These are phyloP conservation scores for Chondrilla cf. caribensis DNA, from an alignment of 37 sponge, comb jelly and placozoan species.

Conservation along the genomic window DNA sequence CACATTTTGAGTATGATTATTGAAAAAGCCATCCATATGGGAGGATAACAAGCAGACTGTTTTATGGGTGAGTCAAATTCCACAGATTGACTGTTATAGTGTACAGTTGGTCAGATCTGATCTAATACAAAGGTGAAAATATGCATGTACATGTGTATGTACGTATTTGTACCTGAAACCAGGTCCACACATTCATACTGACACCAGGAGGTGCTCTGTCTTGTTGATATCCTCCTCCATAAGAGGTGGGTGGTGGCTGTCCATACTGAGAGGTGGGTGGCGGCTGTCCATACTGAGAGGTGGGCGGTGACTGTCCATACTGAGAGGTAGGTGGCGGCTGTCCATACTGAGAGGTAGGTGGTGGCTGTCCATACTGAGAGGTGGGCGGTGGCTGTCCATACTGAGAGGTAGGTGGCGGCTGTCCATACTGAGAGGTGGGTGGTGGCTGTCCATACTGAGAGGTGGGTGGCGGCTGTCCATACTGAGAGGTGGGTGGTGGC, in stretches of 20 bases:
- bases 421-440: conserved; percentile 17
- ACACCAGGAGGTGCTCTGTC: conserved; percentile 67
- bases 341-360: conserved; percentile 6
- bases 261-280: conserved; percentile 22
- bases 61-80: too few species aligned
- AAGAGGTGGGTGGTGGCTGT: neutral
- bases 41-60: too few species aligned
- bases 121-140: neutral
- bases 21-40: too few species aligned
- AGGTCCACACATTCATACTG: conserved; percentile 64
- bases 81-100: too few species aligned
- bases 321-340: conserved; percentile 14
- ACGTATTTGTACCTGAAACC: conserved; percentile 72
- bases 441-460: conserved; percentile 22
- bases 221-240: neutral
- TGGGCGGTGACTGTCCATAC: conserved; percentile 17
- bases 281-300: conserved; percentile 18
- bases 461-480: conserved; percentile 16
- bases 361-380: conserved; percentile 18
- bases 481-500: conserved; percentile 19
- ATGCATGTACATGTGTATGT: neutral
- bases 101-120: too few species aligned
- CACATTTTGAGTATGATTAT: too few species aligned
- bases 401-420: conserved; percentile 4
- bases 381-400: conserved; percentile 21